A percentile compares a stretch with the other conserved stretches of the same genome.
These are phyloP conservation scores for Orientallactaga sibirica DNA, from an alignment of 2,797 vertebrate genomes.

Conservation along the genomic window DNA sequence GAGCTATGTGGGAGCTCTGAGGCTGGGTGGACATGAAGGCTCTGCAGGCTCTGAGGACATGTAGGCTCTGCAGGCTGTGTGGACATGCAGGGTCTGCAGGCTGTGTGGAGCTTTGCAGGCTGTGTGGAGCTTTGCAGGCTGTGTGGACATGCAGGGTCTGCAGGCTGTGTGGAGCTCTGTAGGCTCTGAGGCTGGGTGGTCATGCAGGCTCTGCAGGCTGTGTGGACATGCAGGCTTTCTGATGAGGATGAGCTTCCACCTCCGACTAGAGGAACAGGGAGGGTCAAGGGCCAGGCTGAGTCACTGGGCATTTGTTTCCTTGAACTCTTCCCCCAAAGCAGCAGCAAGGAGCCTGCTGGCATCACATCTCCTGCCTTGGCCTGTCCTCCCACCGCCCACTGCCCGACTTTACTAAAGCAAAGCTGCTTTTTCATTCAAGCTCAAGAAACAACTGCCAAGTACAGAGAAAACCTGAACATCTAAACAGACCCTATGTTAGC, in stretches of 20 bases:
- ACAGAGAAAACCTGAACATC: neutral
- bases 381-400: rapidly evolving
- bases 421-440: neutral
- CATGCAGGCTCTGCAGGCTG: no score
- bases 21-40: no score
- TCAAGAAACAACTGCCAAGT: neutral
- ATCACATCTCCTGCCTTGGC: neutral
- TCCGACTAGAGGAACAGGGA: rapidly evolving
- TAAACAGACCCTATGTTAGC: neutral
- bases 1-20: no score
- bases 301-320: neutral
- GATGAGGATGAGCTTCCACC: neutral
- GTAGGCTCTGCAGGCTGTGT: no score
- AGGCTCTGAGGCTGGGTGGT: no score
- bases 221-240: rapidly evolving
- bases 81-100: no score
- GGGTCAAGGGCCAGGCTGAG: neutral
- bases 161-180: no score
- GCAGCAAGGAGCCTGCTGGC: neutral
- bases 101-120: no score
- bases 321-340: neutral
- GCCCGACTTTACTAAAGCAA: neutral
- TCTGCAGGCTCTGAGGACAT: no score
- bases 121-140: no score
- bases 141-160: no score